Base-by-base conservation (phyloP, 2,888 invertebrate species). In the Bembecia ichneumoniformis region DNA sequence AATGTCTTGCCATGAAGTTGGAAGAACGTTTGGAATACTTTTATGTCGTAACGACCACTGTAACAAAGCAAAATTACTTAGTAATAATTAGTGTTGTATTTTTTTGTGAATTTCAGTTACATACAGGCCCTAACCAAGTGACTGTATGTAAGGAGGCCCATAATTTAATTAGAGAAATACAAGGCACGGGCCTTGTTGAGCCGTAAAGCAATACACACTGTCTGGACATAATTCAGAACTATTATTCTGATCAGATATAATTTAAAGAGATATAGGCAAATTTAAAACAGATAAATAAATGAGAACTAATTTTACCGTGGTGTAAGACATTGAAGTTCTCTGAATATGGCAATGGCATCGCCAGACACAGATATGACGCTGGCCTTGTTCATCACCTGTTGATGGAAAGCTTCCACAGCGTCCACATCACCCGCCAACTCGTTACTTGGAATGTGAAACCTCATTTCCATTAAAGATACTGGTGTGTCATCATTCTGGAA, bases 291-390 rank as follows among this genome's bases (percentile, higher is more conserved):
- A 20, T 20, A 20, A 20, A 20, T 20, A 20, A 20, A 20, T 20
- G 7, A 20, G 20, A 28, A 28, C 5, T 28, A 9, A 28, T 28
- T 46, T 54, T 77, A 95, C 95, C 99, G 95, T 58, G 99, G 99
- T 46, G 99, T 99, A 51, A 99, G 94, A 77, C 99, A 99, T 61
- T 98, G 97, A 55, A 99, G 92, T 82, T 99, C 98, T 54, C 96
- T 90, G 83, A 99, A 97, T 64, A 96, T 97, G 51, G 97, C 97
- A 71, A 99, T 96, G 11, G 99, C 97, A 83, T 99, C 98, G 5
- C 99, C 99, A 15, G 97, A 97, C 0, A 98, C 97, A 51, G 96
- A 98, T 57, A 98, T 97, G 60, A 99, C 97, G 59, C 97, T 98
- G 13, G 99, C 99, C 81, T 98, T 98, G 63, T 93, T 93, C 93